Percentiles rank a stretch among this genome's conserved stretches.
Conservation (phyloP, 2,888 invertebrate species). For the Nephrotoma appendiculata region DNA sequence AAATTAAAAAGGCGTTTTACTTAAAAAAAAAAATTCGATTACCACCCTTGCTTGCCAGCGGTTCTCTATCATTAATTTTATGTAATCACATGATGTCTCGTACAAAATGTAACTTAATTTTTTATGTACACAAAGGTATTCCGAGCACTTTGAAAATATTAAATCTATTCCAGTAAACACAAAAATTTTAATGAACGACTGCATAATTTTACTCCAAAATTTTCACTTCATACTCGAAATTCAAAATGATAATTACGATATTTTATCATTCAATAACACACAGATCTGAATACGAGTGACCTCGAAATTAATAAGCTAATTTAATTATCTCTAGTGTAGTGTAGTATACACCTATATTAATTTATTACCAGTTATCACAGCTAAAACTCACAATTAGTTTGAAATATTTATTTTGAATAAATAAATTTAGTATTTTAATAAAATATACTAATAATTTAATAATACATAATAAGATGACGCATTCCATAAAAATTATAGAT, state of each 20-base stretch:
- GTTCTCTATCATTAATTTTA: background rate
- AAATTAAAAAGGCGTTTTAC: background rate
- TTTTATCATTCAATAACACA: background rate
- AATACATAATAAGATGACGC: slow-evolving; percentile 3
- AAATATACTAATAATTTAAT: background rate
- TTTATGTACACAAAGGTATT: background rate
- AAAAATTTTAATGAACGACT: background rate
- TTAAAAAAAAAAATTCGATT: background rate
- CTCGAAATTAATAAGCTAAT: background rate
- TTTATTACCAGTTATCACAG: background rate
- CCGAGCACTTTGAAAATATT: background rate
- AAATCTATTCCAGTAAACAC: background rate
- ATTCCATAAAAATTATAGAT: background rate
- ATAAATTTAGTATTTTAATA: background rate
- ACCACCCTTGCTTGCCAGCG: background rate
- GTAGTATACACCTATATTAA: background rate
- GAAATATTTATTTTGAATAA: background rate
- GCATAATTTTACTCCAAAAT: background rate
- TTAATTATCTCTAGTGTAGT: background rate
- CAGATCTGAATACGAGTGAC: background rate
- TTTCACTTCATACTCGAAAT: background rate
- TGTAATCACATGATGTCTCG: background rate
- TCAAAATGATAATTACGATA: background rate
- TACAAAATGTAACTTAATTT: background rate
- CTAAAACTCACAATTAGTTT: background rate